Evolutionary conservation across 2,888 invertebrate genomes (phyloP).

Genomic region (Chrysomela aeneicollis): DNA sequence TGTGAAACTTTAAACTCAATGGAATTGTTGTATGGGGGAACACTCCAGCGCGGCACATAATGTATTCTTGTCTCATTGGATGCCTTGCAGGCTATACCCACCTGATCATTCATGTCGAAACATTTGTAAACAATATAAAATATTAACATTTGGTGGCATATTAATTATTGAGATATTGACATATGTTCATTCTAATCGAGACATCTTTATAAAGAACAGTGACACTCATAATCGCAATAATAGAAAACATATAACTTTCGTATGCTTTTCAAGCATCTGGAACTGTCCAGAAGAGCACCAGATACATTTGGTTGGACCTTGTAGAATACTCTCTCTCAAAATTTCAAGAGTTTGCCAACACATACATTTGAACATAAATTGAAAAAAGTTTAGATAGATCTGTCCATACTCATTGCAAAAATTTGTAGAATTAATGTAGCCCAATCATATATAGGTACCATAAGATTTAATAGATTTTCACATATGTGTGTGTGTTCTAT

Average conservation of each 20-base stretch:
- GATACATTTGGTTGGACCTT: not conserved
- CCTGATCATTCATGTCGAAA: slow-evolving; percentile 9
- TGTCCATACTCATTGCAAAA: not conserved
- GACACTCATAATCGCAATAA: not conserved
- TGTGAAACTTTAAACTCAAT: not conserved
- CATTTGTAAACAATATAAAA: slow-evolving; percentile 4
- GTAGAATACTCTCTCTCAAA: not conserved
- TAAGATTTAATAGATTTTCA: too few species aligned
- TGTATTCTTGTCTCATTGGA: not conserved
- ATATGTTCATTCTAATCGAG: not conserved
- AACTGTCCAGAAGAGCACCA: not conserved
- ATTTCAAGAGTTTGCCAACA: not conserved
- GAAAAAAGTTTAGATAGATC: not conserved
- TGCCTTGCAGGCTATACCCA: slow-evolving; percentile 1
- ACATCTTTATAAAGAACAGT: not conserved
- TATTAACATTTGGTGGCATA: not conserved
- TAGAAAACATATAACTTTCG: not conserved
- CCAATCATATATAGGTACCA: too few species aligned
- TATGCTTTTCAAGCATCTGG: not conserved
- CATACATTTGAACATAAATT: not conserved
- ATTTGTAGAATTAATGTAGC: not conserved
- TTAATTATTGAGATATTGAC: slow-evolving; percentile 4
- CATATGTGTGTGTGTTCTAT: too few species aligned
- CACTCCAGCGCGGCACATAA: slow-evolving; percentile 11
- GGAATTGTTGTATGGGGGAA: slow-evolving; percentile 14